Evolutionary conservation across 2,797 vertebrate genomes (phyloP), one percentile per base, ranked within the genome.

Genomic region (Tragopan temminckii): DNA sequence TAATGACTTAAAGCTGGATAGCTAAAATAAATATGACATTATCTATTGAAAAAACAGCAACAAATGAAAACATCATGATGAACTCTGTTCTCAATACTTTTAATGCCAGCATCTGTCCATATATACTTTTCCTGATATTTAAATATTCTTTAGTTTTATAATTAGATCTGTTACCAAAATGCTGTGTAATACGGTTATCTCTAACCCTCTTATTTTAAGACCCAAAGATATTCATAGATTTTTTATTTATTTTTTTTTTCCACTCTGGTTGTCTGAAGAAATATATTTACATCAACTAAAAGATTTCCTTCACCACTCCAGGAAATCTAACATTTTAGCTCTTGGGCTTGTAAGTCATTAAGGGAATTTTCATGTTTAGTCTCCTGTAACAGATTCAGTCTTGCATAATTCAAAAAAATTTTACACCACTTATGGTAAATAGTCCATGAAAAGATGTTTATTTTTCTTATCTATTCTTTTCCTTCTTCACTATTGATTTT

Each of bases 311-410:
- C 57, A 68, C 24, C 76, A 33, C 53, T 88, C 40, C 79, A 48
- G 57, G 81, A 79, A 81, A 88, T 71, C 63, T 68, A 81, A 57
- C 77, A 40, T 80, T 77, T 84, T 81, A 86, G 50, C 76, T 92
- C 27, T 62, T 80, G 36, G 66, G 59, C 25, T 70, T 94, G 86
- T 92, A 38, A 86, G 38, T 80, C 79, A 90, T 88, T 89, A 94
- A 80, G 36, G 52, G n/a, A 87, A 78, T 93, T 92, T 93, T 93
- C 70, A 69, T 70, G 64, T 93, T 94, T 71, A 80, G 20, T 89
- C 62, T 58, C 58, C 68, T 85, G 61, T 15, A 78, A 90, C 61
- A 82, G 48, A 74, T 74, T 93, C 66, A 88, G 38, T 20, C 78
- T 83, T 93, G 40, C 68, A 75, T 67, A 77, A 81, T 91, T 85